Evolutionary conservation across 2,113 vertebrate species (phyloP), one percentile per base, ranked within the genome.

Genomic region (Bujurquina vittata): DNA sequence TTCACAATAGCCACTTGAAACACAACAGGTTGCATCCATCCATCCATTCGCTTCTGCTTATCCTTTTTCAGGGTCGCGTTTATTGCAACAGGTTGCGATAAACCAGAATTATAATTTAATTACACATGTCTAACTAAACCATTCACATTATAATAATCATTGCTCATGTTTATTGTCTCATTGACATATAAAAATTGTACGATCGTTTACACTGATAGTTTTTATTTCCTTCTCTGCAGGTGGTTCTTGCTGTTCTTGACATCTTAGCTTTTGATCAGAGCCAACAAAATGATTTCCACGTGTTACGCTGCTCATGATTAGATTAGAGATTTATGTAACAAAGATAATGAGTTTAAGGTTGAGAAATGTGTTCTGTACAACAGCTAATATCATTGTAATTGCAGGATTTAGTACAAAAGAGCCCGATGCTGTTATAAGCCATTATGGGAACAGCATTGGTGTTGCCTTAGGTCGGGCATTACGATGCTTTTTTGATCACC

Each of bases 401-500:
- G 29, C 65, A 11, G 18, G 40, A 87, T 84, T 83, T 22, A 77
- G 35, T 56, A 9, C 10, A 35, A 22, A 52, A 46, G 4, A 67
- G 22, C n/a, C 26, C 55, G 4, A 59, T 69, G 35, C 17, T 31
- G 57, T 63, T 62, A 59, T 22, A 49, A 75, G 49, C 23, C 23
- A 57, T 79, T 46, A n/a, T 22, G n/a, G 55, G 26, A 69, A 79
- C 46, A 52, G 7, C 55, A 7, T 3, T 67, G 33, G 4, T 1
- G 15, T 54, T 54, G 62, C 77, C 43, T 75, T 23, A 54, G 67
- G 61, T 78, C 65, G 26, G 23, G 8, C 20, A 54, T 74, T 22
- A 17, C 2, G 61, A 43, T 74, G 35, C 59, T 15, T 23, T 67
- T 84, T 80, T 79, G 57, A 89, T 85, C 49, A 79, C 75, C 56